phyloP scores from a whole-genome alignment of 2,797 vertebrate genomes.

The Intellagama lesueurii region DNA sequence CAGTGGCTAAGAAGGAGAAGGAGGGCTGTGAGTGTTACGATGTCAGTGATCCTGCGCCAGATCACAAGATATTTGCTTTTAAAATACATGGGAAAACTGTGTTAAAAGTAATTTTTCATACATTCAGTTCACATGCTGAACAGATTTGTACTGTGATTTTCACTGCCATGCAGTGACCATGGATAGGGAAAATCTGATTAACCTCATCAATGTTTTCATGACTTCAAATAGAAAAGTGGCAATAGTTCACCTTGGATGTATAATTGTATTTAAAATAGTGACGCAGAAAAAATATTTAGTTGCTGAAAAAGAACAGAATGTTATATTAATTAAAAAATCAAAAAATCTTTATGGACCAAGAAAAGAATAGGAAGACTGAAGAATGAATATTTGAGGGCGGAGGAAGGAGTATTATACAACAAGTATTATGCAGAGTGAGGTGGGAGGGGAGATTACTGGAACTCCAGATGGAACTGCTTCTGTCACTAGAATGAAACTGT shows the following conservation, averaged over 20 bases:
- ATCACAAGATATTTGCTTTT: neutral
- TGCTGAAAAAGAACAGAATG: neutral
- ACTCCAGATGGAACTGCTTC: neutral
- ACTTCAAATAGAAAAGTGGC: neutral
- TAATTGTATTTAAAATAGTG: neutral
- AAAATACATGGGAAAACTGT: neutral
- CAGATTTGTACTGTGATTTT: slow-evolving; percentile 1
- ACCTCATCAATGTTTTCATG: neutral
- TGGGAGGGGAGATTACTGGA: too few species aligned
- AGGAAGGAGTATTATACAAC: too few species aligned
- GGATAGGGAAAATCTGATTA: neutral
- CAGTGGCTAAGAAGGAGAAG: slow-evolving; percentile 92
- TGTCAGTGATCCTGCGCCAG: slow-evolving; percentile 13
- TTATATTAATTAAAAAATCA: too few species aligned
- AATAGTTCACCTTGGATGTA: neutral
- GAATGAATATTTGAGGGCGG: too few species aligned
- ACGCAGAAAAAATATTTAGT: neutral
- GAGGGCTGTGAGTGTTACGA: slow-evolving; percentile 86
- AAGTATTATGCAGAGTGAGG: too few species aligned
- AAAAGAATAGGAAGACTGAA: too few species aligned
- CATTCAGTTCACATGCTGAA: neutral
- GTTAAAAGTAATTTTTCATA: neutral
- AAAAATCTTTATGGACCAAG: too few species aligned
- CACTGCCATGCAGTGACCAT: neutral
- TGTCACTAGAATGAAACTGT: neutral